Percentiles rank a stretch among this genome's conserved stretches.
phyloP scores from a whole-genome alignment of 2,797 vertebrate species.

The Aulostomus chinensis region DNA sequence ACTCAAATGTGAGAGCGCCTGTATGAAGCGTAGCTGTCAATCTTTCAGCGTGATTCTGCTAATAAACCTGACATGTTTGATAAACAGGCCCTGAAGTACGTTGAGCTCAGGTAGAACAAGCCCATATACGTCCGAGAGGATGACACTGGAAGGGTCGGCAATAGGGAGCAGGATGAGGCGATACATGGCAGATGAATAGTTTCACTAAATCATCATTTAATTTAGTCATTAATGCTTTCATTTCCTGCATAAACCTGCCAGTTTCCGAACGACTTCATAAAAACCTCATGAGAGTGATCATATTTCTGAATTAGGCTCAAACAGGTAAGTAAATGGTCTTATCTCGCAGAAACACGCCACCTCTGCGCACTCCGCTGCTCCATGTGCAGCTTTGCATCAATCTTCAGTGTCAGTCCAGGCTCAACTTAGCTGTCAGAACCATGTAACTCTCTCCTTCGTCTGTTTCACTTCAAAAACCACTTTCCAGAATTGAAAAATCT shows the following conservation, averaged over 20 bases:
- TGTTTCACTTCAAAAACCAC: conserved; percentile 64
- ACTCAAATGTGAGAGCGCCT: neutral
- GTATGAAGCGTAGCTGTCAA: neutral
- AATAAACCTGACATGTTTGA: neutral
- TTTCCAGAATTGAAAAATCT: conserved; percentile 55
- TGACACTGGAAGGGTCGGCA: no score
- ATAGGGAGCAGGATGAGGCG: no score
- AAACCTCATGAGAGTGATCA: neutral
- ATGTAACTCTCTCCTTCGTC: conserved; percentile 62
- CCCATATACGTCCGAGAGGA: neutral
- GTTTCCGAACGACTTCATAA: neutral
- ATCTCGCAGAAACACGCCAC: no score
- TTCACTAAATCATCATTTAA: neutral
- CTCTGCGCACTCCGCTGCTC: neutral
- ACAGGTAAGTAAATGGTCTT: no score
- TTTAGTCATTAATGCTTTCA: neutral
- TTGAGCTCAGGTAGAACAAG: neutral
- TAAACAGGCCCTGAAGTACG: neutral
- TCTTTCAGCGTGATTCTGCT: neutral
- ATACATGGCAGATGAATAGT: no score
- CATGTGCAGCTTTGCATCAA: neutral
- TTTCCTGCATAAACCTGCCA: neutral
- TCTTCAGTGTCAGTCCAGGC: conserved; percentile 14
- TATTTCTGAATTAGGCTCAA: neutral
- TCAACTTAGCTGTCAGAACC: conserved; percentile 56